Evolutionary conservation across 2,797 vertebrate species (phyloP), one percentile per base, ranked within the genome.

Genomic region (Alca torda): DNA sequence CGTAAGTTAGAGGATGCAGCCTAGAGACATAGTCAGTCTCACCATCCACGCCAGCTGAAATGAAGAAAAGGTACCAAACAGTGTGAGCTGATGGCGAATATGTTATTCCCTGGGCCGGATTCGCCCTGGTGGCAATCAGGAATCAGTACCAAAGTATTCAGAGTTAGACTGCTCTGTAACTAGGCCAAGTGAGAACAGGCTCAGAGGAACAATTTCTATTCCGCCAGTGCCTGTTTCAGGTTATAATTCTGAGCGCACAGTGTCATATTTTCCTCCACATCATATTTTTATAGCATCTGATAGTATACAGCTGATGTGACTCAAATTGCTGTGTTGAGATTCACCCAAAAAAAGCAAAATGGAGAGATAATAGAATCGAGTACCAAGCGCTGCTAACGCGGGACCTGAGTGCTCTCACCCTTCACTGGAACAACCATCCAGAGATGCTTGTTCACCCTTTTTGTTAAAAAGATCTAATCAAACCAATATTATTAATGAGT

Each of bases 401-500:
- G 46, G 18, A 63, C 39, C 33, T 54, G 41, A 89, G 50, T 35
- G 61, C 75, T 91, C 87, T 81, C 39, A 53, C 20, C 16, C 23
- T 90, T 77, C 41, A 23, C 45, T 90, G 37, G 41, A 94, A 78
- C 21, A 81, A 59, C 7, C 35, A 92, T 37, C 59, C 41, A 65
- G 54, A 94, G 39, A 79, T 8, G 5, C 37, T 81, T 72, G 17
- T 84, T 93, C 65, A 35, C 28, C 6, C 2, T 68, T 93, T 93
- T 56, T 78, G 69, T 65, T 89, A 54, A 91, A 94, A 95, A 90
- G 76, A 69, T 31, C 46, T 79, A 79, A 93, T 90, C 87, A 94
- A 94, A 74, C 26, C 59, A 48, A n/a, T 88, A 90, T 80, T 90
- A 89, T 83, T 87, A 81, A 86, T 30, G 33, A 31, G 35, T 63